Conservation (phyloP, 2,113 vertebrate genomes). For the Zootoca vivipara region DNA sequence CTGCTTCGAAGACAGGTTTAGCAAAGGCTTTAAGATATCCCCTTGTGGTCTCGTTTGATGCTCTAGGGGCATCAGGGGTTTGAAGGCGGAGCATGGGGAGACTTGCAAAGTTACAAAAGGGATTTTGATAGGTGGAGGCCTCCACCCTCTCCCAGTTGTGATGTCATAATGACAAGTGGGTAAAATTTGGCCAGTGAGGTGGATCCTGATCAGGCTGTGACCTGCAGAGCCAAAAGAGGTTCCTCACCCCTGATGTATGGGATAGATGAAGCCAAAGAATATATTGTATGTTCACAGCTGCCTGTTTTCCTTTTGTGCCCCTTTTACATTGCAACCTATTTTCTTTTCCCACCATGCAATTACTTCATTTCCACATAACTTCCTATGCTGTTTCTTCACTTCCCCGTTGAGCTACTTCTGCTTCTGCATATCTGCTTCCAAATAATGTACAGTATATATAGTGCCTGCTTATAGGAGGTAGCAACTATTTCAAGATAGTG, state of each 20-base stretch:
- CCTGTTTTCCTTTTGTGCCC: background rate
- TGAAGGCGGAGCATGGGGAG: too few species aligned
- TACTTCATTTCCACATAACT: slow-evolving; percentile 4
- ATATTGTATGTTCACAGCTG: background rate
- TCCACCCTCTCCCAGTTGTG: too few species aligned
- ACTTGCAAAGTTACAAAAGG: too few species aligned
- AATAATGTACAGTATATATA: background rate
- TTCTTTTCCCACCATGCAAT: background rate
- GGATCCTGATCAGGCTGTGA: too few species aligned
- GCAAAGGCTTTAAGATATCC: too few species aligned
- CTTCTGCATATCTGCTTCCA: background rate
- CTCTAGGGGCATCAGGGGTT: too few species aligned
- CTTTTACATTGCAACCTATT: background rate
- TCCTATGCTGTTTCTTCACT: background rate
- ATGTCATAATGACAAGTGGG: too few species aligned
- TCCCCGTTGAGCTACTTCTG: background rate
- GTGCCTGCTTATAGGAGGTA: background rate
- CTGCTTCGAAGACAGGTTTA: too few species aligned
- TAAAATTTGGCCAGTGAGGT: too few species aligned
- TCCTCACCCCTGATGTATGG: background rate
- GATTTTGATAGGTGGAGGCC: too few species aligned
- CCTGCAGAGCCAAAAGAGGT: too few species aligned
- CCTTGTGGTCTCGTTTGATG: too few species aligned
- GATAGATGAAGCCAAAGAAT: background rate
- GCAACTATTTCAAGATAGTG: background rate